Base-by-base conservation (phyloP, 2,797 vertebrate genomes). In the Cuculus canorus region DNA sequence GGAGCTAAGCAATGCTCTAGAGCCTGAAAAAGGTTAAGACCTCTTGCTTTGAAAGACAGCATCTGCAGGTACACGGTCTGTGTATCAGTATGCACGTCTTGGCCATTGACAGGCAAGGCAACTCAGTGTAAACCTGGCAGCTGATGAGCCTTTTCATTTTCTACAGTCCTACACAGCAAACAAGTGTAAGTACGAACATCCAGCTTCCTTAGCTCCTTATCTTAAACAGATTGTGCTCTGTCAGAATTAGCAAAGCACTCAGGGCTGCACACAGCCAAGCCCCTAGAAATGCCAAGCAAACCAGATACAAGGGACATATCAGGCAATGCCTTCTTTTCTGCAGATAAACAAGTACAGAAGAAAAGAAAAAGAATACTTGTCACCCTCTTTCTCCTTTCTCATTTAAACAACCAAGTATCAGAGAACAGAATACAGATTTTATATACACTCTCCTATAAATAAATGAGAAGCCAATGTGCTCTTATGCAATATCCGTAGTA, bases 161-260 rank as follows among this genome's bases (percentile, higher is more conserved):
- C 33, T 73, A 13, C 60, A 50, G 1, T 68, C 37, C 54, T 37
- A 52, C 43, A 64, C 17, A 70, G 35, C 35, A 81, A 85, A 80
- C 69, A 79, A 92, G 66, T 71, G 35, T 60, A 75, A 95, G 70
- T 57, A 53, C 21, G 53, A 85, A 60, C 41, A 50, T 54, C 59
- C 82, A 90, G 63, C 52, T 91, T 88, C 89, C 84, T 79, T 39
- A 81, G 10, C 19, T 64, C 1, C 0, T 79, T 89, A 94, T 92
- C 94, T 91, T 41, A 8, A 88, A 56, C 50, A 65, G 89, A 64
- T 48, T 92, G 82, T 61, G 72, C 63, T 48, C 60, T 22, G 41
- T 68, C 85, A 90, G 81, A 95, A 90, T 72, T 23, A 88, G 82
- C 69, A 84, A 70, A 94, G 76, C 82, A 54, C 63, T 64, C 45